These are phyloP conservation scores for Mustelus asterias DNA, from an alignment of 2,113 vertebrate genomes.

Conservation along the genomic window DNA sequence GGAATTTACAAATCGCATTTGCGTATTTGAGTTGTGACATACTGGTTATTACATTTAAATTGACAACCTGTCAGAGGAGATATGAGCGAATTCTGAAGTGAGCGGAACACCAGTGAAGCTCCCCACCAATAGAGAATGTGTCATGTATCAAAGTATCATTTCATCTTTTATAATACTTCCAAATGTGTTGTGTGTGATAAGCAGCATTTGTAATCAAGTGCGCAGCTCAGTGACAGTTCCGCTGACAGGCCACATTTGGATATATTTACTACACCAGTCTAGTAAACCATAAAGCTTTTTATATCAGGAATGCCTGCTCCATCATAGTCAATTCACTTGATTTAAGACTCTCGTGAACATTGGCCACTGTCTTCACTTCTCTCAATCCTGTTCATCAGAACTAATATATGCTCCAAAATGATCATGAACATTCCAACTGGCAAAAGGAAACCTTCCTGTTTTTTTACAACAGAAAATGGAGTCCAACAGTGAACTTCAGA, in stretches of 20 bases:
- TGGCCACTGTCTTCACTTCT: neutral
- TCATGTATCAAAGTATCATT: neutral
- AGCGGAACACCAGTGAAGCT: neutral
- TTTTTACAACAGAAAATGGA: neutral
- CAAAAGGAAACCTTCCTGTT: neutral
- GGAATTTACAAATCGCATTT: slow-evolving; percentile 5
- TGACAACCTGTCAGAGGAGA: slow-evolving; percentile 5
- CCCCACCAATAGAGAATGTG: neutral
- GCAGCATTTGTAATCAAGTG: slow-evolving; percentile 10
- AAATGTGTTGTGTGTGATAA: slow-evolving; percentile 28
- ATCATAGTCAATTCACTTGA: slow-evolving; percentile 7
- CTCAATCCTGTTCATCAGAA: neutral
- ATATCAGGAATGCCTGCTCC: neutral
- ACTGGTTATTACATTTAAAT: neutral
- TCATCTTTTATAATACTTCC: slow-evolving; percentile 19
- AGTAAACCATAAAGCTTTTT: neutral
- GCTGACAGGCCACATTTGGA: slow-evolving; percentile 8
- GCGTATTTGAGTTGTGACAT: neutral
- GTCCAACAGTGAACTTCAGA: neutral
- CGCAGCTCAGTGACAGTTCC: slow-evolving; percentile 12
- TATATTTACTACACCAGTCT: neutral
- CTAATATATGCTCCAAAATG: neutral
- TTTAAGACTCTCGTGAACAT: neutral
- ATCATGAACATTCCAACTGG: neutral
- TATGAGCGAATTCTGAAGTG: neutral